Evolutionary conservation across 2,888 invertebrate genomes (phyloP).

Genomic region (Dendrolimus pini): DNA sequence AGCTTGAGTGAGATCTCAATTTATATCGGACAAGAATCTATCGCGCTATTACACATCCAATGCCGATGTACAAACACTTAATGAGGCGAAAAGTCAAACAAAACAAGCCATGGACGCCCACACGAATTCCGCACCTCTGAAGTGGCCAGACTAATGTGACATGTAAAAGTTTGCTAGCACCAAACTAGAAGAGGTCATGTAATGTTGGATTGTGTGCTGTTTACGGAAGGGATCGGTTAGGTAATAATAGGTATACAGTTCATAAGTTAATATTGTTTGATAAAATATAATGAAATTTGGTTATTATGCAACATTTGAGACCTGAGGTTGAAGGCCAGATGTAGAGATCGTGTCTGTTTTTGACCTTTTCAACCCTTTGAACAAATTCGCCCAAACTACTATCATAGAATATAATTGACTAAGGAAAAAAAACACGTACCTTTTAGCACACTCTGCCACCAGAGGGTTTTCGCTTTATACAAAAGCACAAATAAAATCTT

Average conservation of each 20-base stretch:
- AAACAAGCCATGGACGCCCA: slow-evolving; percentile 52
- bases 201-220: background rate
- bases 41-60: slow-evolving; percentile 46
- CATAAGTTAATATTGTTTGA: background rate
- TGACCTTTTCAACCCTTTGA: too few species aligned
- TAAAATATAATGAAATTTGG: slow-evolving; percentile 6
- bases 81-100: slow-evolving; percentile 64
- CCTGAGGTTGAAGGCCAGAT: too few species aligned
- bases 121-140: slow-evolving; percentile 36
- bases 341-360: too few species aligned
- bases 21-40: slow-evolving; percentile 56
- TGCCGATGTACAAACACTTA: slow-evolving; percentile 62
- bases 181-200: background rate
- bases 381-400: too few species aligned
- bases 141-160: slow-evolving; percentile 6
- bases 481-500: too few species aligned
- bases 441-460: too few species aligned
- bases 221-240: slow-evolving; percentile 11
- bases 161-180: background rate
- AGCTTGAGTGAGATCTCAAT: slow-evolving; percentile 2
- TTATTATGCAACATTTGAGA: background rate
- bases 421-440: too few species aligned
- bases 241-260: slow-evolving; percentile 2
- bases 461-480: too few species aligned
- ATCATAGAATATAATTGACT: too few species aligned